A percentile compares a stretch with the other conserved stretches of the same genome.
phyloP scores from a whole-genome alignment of 2,113 vertebrate species.

The Hydrochoerus hydrochaeris region DNA sequence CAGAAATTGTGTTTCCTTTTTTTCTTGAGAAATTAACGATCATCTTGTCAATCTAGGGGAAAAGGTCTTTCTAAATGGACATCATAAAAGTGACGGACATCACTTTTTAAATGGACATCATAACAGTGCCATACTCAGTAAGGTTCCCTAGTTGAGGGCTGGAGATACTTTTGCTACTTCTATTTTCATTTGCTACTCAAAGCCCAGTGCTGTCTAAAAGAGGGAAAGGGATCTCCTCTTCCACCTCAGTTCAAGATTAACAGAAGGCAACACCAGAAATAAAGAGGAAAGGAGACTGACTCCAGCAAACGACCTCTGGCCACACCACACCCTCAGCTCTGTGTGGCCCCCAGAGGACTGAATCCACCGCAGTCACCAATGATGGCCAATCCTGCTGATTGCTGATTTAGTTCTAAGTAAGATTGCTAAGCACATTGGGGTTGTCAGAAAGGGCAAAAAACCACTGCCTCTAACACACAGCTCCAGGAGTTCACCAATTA shows the following conservation, averaged over 20 bases:
- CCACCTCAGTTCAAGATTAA: not conserved
- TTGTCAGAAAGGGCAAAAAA: not conserved
- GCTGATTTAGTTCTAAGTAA: not conserved
- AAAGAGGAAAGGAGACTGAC: not conserved
- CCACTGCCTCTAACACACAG: not conserved
- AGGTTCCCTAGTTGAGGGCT: not conserved
- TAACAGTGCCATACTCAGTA: not conserved
- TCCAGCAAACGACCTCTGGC: not conserved
- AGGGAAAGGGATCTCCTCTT: not conserved
- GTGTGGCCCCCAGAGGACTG: not conserved
- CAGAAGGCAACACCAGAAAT: not conserved
- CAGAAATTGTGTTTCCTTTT: not conserved
- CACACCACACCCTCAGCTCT: not conserved
- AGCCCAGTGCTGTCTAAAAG: not conserved
- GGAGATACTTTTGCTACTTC: not conserved
- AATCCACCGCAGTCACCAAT: not conserved
- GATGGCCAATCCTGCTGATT: not conserved
- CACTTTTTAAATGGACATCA: not conserved
- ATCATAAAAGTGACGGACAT: not conserved
- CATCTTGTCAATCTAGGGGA: not conserved
- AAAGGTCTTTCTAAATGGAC: not conserved
- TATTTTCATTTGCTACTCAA: not conserved
- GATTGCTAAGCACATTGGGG: not conserved
- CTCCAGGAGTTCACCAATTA: not conserved
- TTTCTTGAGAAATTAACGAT: not conserved